Conservation (phyloP, 2,797 vertebrate species). For the Myotis daubentonii region DNA sequence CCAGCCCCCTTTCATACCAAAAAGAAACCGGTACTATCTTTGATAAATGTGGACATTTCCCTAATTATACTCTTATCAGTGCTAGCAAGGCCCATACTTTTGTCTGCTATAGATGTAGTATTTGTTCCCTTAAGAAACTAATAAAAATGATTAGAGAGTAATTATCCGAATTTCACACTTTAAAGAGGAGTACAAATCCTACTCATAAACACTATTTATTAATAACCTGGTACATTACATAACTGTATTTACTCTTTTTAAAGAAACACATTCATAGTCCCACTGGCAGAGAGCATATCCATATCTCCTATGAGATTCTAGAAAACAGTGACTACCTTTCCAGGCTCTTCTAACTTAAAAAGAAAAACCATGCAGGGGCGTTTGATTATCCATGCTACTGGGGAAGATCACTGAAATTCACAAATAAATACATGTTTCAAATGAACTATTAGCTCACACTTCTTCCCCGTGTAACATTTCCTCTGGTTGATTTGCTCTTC, state of each 20-base stretch:
- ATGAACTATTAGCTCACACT: conserved; percentile 18
- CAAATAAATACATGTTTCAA: conserved; percentile 38
- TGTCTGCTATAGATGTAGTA: neutral
- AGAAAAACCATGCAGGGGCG: conserved; percentile 11
- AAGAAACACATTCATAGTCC: neutral
- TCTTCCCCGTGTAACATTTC: conserved; percentile 29
- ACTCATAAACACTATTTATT: neutral
- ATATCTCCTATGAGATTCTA: conserved; percentile 9
- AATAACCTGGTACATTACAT: conserved; percentile 6
- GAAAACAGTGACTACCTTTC: conserved; percentile 47
- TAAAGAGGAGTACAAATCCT: conserved; percentile 31
- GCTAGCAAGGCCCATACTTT: conserved; percentile 24
- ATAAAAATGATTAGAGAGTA: conserved; percentile 64
- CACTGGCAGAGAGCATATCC: neutral
- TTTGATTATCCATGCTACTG: conserved; percentile 40
- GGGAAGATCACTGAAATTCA: conserved; percentile 29
- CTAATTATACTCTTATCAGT: conserved; percentile 34
- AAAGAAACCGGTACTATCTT: conserved; percentile 12
- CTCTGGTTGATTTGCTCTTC: conserved; percentile 43
- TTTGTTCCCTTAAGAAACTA: conserved; percentile 36
- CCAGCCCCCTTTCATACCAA: neutral
- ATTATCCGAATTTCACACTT: conserved; percentile 62
- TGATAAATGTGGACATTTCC: neutral
- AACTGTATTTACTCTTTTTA: conserved; percentile 36
- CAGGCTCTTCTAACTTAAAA: conserved; percentile 45